Base-by-base conservation (phyloP, 2,797 vertebrate species). In the Eidolon dupreanum region DNA sequence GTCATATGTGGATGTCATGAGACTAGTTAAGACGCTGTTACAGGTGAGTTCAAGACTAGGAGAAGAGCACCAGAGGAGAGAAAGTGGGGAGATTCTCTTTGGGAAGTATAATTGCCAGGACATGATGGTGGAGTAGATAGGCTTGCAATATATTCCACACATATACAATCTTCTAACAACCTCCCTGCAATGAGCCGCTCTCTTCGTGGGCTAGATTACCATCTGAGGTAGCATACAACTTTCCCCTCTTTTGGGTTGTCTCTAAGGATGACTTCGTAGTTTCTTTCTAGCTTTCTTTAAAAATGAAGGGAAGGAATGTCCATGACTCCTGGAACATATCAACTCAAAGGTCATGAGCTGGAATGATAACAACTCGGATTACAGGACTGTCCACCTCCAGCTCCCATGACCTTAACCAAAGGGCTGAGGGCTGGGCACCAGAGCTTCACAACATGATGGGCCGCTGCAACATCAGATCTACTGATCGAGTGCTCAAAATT, bases 261-360 rank as follows among this genome's bases (percentile, higher is more conserved):
- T 41, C 71, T 61, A 28, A 73, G 55, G 46, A 65, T 10, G 0
- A 8, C 31, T 55, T 79, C 26, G 3, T 57, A 28, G 24, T 43
- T 92, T 84, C 85, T 71, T 49, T 77, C 70, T 36, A 20, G 24
- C 36, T 94, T 82, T 65, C 93, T 95, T 73, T 85, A 68, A 43
- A 96, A 82, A 57, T 36, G 33, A 92, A 94, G 57, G 9, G 68
- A 79, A 88, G 7, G 28, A 87, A 79, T 75, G n/a, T 51, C 49
- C 17, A 1, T 17, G 71, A 82, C 11, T 13, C 81, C 65, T 90
- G 53, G 33, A 65, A 73, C 82, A 70, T 38, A 78, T 68, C 66
- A 77, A 20, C 78, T 61, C 49, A 63, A 79, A 95, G 61, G 68
- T 88, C 68, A 26, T 28, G 33, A 41, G 38, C 28, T 38, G 51